Evolutionary conservation across 2,113 vertebrate species (phyloP), one percentile per base, ranked within the genome.

Genomic region (Ptilonorhynchus violaceus): DNA sequence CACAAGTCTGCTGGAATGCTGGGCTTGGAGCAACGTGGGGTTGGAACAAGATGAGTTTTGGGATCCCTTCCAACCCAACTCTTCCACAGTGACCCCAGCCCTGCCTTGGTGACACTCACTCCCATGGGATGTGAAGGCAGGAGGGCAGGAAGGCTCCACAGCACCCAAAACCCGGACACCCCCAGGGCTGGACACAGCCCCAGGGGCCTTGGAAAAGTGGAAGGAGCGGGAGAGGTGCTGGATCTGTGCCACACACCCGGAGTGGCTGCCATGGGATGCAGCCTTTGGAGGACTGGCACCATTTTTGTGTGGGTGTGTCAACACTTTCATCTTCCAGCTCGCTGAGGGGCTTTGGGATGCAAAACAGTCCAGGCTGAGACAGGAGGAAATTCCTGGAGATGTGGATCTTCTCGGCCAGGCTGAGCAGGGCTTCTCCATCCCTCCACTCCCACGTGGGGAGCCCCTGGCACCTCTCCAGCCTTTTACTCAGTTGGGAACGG

Each of bases 231-330:
- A 18, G 3, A 4, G 46, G 27, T 1, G 39, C 21, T 1, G 27
- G 44, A 3, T 4, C 35, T 1, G 0, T 47, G 8, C 28, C 1
- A 0, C 2, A 1, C 2, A 4, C 18, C 44, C 73, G 1, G 27
- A 0, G 4, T 5, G 2, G 12, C 55, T 35, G 33, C 55, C 33
- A 3, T 1, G 0, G 30, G 41, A 10, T 1, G 21, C 4, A 50
- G 49, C 35, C 39, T 19, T 8, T 3, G 28, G 39, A 46, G 68
- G 35, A 2, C 4, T 3, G 1, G 2, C 10, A 3, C 1, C 0
- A 0, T 7, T 66, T 73, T 9, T 9, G 15, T 2, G 67, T 1
- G 59, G 0, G 1, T 4, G 27, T 14, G 35, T 7, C 49, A 42
- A 10, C 3, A 0, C 37, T 56, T 18, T 1, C 2, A 10, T 10